Percentiles rank a stretch among this genome's conserved stretches.
Conservation (phyloP, 2,113 vertebrate genomes). For the Candoia aspera region DNA sequence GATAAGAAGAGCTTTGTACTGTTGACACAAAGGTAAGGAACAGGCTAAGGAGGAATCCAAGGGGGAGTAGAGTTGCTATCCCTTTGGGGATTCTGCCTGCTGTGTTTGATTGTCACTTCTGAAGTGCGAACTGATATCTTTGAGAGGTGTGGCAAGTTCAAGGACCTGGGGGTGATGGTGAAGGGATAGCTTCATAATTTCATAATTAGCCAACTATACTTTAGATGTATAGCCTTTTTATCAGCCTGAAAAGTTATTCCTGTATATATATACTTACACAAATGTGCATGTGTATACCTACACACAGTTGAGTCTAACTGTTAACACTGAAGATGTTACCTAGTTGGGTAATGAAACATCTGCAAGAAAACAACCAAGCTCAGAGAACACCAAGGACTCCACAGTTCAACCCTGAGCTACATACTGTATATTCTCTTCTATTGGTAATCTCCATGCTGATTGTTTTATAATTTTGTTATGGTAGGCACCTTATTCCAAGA, state of each 20-base stretch:
- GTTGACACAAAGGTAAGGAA: background rate
- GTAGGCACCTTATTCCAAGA: conserved; percentile 87
- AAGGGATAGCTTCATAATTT: background rate
- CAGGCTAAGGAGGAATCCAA: background rate
- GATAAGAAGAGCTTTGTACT: background rate
- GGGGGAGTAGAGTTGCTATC: background rate
- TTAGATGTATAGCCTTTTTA: background rate
- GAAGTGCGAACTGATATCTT: background rate
- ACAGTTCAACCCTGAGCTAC: no score
- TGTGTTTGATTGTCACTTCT: background rate
- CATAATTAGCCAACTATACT: background rate
- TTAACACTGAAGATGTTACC: no score
- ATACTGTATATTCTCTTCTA: no score
- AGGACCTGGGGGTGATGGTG: background rate
- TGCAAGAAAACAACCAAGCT: no score
- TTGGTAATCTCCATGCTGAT: rapidly evolving
- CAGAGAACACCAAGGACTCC: no score
- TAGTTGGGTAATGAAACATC: no score
- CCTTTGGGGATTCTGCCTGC: background rate
- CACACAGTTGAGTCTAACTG: background rate
- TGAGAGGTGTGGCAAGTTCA: background rate
- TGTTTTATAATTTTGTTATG: conserved; percentile 30
- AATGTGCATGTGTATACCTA: background rate
- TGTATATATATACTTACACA: background rate
- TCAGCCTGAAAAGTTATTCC: background rate